Conservation (phyloP, 2,797 vertebrate species). For the Sus cebifrons region DNA sequence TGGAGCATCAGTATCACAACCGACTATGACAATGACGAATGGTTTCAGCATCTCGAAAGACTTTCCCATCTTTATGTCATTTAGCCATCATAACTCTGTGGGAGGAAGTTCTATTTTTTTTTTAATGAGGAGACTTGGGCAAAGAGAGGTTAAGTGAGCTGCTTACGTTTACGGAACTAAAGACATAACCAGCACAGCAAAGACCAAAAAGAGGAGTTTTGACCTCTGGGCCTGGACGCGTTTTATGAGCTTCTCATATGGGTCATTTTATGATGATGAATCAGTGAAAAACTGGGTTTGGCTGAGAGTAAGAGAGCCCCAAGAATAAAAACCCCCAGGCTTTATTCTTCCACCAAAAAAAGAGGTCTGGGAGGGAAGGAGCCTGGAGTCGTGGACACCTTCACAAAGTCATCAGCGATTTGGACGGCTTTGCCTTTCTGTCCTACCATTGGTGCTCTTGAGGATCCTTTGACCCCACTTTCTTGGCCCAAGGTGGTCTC, state of each 20-base stretch:
- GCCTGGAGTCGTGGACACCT: background rate
- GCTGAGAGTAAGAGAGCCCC: background rate
- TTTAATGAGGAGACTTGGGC: slow-evolving; percentile 4
- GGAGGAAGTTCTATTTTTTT: slow-evolving; percentile 33
- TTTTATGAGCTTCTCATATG: background rate
- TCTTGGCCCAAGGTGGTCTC: background rate
- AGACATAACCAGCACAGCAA: background rate
- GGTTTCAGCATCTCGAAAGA: background rate
- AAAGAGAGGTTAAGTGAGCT: background rate
- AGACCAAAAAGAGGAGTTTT: background rate
- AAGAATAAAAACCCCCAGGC: background rate
- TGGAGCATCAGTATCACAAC: background rate
- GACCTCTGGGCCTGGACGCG: background rate
- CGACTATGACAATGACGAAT: background rate
- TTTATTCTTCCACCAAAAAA: background rate
- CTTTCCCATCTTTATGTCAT: background rate
- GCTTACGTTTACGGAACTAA: background rate
- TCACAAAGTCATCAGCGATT: background rate
- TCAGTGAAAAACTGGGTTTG: no score
- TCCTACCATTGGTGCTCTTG: background rate
- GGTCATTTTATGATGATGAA: background rate
- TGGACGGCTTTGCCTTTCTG: background rate
- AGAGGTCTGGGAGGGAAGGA: background rate
- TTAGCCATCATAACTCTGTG: background rate
- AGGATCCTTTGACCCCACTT: background rate